A percentile compares a stretch with the other conserved stretches of the same genome.
phyloP scores from a whole-genome alignment of 2,113 vertebrate genomes.

The Hippocampus zosterae region DNA sequence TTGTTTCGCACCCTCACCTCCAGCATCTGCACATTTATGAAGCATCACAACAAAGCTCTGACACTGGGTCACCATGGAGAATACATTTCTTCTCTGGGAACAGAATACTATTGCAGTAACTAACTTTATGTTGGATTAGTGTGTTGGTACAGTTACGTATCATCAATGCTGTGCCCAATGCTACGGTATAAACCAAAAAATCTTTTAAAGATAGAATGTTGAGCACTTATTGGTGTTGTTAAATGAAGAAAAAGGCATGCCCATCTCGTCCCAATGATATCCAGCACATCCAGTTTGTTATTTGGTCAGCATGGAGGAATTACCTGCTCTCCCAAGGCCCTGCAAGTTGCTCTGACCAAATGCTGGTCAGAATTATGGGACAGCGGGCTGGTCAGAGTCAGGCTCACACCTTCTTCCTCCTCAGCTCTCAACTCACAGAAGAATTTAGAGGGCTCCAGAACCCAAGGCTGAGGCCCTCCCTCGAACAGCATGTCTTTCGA shows the following conservation, averaged over 20 bases:
- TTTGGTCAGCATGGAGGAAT: constrained; percentile 14
- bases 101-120: background rate
- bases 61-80: background rate
- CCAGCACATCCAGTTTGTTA: too few species aligned
- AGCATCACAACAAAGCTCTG: background rate
- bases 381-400: constrained; percentile 69
- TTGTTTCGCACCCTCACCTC: constrained; percentile 84
- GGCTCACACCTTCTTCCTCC: constrained; percentile 62
- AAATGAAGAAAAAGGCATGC: background rate
- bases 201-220: background rate
- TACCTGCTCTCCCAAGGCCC: constrained; percentile 87
- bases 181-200: background rate
- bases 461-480: constrained; percentile 88
- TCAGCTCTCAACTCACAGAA: constrained; percentile 80
- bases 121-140: background rate
- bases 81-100: background rate
- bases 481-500: constrained; percentile 93
- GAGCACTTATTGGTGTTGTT: background rate
- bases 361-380: constrained; percentile 80
- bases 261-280: background rate
- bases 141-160: background rate
- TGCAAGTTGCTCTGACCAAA: constrained; percentile 81
- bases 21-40: constrained; percentile 72
- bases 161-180: background rate
- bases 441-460: constrained; percentile 92